Percentiles rank a stretch among this genome's conserved stretches.
Evolutionary conservation across 1,140 invertebrate species (phyloP).

Genomic region (Andricus grossulariae): DNA sequence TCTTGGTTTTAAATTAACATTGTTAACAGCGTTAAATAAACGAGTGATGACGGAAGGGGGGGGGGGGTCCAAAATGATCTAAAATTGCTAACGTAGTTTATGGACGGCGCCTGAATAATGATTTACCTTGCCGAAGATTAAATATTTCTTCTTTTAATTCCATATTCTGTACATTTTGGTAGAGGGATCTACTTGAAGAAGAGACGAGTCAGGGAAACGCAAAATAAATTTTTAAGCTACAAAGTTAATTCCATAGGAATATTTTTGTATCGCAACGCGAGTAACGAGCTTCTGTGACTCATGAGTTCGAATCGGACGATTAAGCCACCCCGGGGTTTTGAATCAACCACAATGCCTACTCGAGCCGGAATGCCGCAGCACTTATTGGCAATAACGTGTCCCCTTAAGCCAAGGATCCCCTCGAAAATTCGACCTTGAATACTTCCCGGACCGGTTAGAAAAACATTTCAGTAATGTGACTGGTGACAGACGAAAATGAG

Average conservation of each 20-base stretch:
- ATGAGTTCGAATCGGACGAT: neutral
- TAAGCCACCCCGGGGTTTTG: neutral
- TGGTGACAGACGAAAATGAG: neutral
- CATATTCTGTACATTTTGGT: no score
- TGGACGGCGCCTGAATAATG: no score
- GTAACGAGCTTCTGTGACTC: neutral
- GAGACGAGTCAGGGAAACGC: slow-evolving; percentile 22
- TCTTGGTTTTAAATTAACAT: no score
- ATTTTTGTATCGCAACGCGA: neutral
- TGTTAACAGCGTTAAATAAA: no score
- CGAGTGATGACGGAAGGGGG: no score
- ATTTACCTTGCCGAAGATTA: no score
- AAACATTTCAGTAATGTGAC: neutral
- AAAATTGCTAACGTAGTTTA: no score
- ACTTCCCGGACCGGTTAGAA: neutral
- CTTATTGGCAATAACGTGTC: slow-evolving; percentile 21
- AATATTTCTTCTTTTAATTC: no score
- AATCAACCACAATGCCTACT: neutral
- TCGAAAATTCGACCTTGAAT: slow-evolving; percentile 12
- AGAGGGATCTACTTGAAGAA: no score
- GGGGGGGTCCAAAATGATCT: no score
- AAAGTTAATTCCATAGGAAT: neutral
- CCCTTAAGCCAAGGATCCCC: neutral
- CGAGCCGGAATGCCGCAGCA: neutral
- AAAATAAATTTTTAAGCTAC: neutral